These are phyloP conservation scores for Oryzaephilus surinamensis DNA, from an alignment of 1,140 invertebrate species.

Conservation along the genomic window DNA sequence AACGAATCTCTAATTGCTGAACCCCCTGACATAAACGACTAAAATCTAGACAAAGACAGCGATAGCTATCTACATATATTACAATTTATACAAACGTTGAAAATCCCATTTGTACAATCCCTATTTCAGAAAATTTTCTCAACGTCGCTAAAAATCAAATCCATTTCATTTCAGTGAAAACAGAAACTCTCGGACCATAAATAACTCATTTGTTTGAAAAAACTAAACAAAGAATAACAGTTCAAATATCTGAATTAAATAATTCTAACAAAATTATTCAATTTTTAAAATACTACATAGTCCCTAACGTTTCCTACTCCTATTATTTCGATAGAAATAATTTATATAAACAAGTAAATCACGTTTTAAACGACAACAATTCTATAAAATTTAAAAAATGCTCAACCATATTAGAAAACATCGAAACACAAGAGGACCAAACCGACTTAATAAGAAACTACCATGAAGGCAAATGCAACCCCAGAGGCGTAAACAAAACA, in stretches of 20 bases:
- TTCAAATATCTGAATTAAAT: background rate
- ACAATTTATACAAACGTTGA: background rate
- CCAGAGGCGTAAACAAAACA: slow-evolving; percentile 11
- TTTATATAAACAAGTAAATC: too few relatives aligned
- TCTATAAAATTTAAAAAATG: background rate
- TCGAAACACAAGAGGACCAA: slow-evolving; percentile 8
- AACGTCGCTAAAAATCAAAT: slow-evolving; percentile 1
- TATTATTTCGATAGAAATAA: too few relatives aligned
- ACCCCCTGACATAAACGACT: too few relatives aligned
- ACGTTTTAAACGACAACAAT: background rate
- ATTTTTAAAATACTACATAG: background rate
- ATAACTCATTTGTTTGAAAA: slow-evolving; percentile 1
- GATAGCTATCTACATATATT: too few relatives aligned
- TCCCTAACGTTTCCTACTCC: too few relatives aligned
- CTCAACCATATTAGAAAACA: background rate
- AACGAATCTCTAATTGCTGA: too few relatives aligned
- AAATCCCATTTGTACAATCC: background rate
- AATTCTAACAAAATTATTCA: too few relatives aligned
- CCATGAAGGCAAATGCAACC: slow-evolving; percentile 13
- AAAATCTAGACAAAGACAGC: too few relatives aligned
- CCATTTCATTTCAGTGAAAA: too few relatives aligned
- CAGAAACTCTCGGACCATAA: background rate
- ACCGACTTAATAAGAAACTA: slow-evolving; percentile 10
- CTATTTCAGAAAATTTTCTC: background rate
- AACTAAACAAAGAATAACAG: background rate